These are phyloP conservation scores for Eretmocerus hayati DNA, from an alignment of 2,888 invertebrate genomes.

Conservation along the genomic window DNA sequence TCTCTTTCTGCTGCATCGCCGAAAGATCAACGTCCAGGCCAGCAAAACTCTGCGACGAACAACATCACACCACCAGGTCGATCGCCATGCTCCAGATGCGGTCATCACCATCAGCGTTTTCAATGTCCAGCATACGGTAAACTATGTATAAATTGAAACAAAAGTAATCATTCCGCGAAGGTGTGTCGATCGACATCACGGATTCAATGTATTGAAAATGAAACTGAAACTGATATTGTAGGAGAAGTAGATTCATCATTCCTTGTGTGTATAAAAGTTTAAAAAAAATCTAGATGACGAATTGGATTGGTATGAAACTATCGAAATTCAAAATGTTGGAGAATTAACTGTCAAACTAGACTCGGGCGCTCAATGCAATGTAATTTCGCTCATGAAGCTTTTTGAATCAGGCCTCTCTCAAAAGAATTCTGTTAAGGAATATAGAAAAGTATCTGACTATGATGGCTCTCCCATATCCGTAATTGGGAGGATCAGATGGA, in stretches of 20 bases:
- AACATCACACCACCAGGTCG: constrained; percentile 1
- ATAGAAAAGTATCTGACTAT: too few relatives aligned
- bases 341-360: constrained; percentile 13
- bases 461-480: too few relatives aligned
- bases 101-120: constrained; percentile 8
- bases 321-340: constrained; percentile 2
- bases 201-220: too few relatives aligned
- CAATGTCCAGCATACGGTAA: constrained; percentile 21
- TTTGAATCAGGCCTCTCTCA: constrained; percentile 11
- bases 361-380: constrained; percentile 15
- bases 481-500: too few relatives aligned
- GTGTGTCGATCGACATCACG: constrained; percentile 10
- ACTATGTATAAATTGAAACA: constrained; percentile 15
- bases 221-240: too few relatives aligned
- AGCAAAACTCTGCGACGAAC: neutral
- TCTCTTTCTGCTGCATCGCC: neutral
- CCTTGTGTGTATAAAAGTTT: too few relatives aligned
- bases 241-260: too few relatives aligned
- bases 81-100: constrained; percentile 15
- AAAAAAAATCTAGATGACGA: too few relatives aligned
- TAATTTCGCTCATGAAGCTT: constrained; percentile 14
- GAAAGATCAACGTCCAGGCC: neutral
- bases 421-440: too few relatives aligned
- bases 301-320: constrained; percentile 3
- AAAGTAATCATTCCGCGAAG: constrained; percentile 19